Evolutionary conservation across 2,888 invertebrate genomes (phyloP).

Genomic region (Hartigia nigra): DNA sequence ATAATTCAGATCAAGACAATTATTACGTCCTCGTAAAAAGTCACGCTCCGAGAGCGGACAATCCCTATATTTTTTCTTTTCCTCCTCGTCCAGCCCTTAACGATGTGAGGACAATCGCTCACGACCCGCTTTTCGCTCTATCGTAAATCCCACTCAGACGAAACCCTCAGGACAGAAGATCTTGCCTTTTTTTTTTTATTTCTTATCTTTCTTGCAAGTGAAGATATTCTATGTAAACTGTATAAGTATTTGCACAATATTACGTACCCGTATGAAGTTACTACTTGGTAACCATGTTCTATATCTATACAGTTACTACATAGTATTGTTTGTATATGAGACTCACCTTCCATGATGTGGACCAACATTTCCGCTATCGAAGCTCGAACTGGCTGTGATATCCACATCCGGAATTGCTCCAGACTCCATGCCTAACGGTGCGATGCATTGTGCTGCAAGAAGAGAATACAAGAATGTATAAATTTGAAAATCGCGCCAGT

Average conservation of each 20-base stretch:
- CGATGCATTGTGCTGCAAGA: constrained; percentile 82
- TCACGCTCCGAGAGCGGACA: background rate
- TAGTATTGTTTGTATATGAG: background rate
- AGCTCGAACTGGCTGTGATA: constrained; percentile 86
- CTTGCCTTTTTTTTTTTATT: background rate
- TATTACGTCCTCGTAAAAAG: constrained; percentile 10
- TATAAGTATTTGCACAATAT: too few relatives aligned
- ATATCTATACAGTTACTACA: background rate
- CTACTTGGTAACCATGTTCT: background rate
- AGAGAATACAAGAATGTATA: constrained; percentile 23
- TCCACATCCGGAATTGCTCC: constrained; percentile 83
- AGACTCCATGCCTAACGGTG: constrained; percentile 88
- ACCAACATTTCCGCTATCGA: constrained; percentile 86
- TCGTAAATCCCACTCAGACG: background rate
- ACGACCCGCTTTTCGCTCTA: background rate
- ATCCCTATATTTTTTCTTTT: background rate
- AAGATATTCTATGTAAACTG: background rate
- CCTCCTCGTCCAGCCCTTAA: background rate
- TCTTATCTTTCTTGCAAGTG: background rate
- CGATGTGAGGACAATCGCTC: background rate
- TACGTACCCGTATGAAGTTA: background rate
- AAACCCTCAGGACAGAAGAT: background rate
- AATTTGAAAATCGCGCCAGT: background rate
- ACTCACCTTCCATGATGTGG: constrained; percentile 86
- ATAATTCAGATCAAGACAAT: constrained; percentile 7